Evolutionary conservation across 2,113 vertebrate genomes (phyloP), one percentile per base, ranked within the genome.

Genomic region (Nettapus auritus): DNA sequence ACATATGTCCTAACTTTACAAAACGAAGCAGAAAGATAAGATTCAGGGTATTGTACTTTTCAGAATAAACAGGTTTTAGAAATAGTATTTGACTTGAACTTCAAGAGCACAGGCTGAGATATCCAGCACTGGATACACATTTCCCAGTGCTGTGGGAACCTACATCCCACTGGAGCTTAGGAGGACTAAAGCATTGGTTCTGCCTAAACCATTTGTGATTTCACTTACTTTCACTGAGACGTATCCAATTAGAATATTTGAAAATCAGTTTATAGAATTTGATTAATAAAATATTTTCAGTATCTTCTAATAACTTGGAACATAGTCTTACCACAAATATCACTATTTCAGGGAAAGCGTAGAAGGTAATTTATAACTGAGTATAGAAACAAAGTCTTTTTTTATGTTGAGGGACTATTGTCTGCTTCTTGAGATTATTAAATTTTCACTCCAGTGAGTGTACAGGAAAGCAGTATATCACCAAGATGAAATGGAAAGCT

Each of bases 401-500:
- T 93, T 82, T 50, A 78, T 73, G 90, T 75, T 44, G 57, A 92
- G 83, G 73, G 44, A 82, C 62, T 96, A 64, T 53, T 94, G 94
- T 76, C 68, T 86, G 68, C 53, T 96, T 70, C 86, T 96, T 86
- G 80, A 93, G 79, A 93, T 93, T 81, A 93, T 60, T 95, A 90
- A 83, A 50, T 94, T 96, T 91, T 95, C 73, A 92, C 92, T 93
- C 77, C 69, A 84, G 55, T 57, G 3, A 84, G 55, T 55, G 3
- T 76, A 57, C 57, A 84, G 81, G 77, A 90, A 71, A 84, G 86
- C 80, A 73, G 56, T 88, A 66, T 75, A 90, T 92, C 1, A 4
- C 82, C 88, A 40, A 92, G 88, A 96, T 94, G 80, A 95, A 96
- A 96, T 62, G 68, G 90, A 91, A 95, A 93, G 66, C 82, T 92